Evolutionary conservation across 2,888 invertebrate genomes (phyloP).

Genomic region (Volucella zonaria): DNA sequence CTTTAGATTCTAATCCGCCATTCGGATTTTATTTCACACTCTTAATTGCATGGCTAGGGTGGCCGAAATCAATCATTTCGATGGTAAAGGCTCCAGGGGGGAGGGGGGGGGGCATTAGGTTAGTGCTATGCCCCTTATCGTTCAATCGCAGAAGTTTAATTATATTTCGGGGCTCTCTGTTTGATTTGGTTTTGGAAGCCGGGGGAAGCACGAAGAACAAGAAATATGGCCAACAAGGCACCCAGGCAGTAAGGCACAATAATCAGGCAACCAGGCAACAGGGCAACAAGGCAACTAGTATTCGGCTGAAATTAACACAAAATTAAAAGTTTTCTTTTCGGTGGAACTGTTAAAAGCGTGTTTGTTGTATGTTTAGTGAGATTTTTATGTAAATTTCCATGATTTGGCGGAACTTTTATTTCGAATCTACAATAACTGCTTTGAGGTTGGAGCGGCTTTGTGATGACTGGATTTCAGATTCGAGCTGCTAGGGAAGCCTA

Average conservation of each 20-base stretch:
- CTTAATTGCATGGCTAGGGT: conserved; percentile 72
- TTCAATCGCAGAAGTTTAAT: conserved; percentile 67
- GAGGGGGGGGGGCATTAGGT: background rate
- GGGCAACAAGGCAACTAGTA: no score
- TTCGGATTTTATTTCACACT: conserved; percentile 73
- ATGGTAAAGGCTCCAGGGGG: background rate
- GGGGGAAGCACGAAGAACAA: conserved; percentile 36
- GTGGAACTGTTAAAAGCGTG: conserved; percentile 46
- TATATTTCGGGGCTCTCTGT: conserved; percentile 34
- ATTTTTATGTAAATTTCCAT: conserved; percentile 68
- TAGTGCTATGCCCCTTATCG: conserved; percentile 53
- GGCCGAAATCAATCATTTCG: conserved; percentile 73
- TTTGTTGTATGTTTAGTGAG: conserved; percentile 56
- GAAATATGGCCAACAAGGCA: conserved; percentile 27
- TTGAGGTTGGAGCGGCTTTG: conserved; percentile 13
- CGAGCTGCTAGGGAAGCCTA: background rate
- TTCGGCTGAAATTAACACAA: conserved; percentile 32
- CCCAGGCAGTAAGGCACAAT: no score
- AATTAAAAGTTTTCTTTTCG: conserved; percentile 59
- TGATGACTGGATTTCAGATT: conserved; percentile 31
- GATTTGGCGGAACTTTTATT: conserved; percentile 53
- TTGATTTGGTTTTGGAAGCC: conserved; percentile 17
- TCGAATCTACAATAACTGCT: conserved; percentile 30
- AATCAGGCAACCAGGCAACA: no score
- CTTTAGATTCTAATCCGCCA: conserved; percentile 54